Evolutionary conservation across 2,888 invertebrate genomes (phyloP).

Genomic region (Aphidoletes aphidimyza): DNA sequence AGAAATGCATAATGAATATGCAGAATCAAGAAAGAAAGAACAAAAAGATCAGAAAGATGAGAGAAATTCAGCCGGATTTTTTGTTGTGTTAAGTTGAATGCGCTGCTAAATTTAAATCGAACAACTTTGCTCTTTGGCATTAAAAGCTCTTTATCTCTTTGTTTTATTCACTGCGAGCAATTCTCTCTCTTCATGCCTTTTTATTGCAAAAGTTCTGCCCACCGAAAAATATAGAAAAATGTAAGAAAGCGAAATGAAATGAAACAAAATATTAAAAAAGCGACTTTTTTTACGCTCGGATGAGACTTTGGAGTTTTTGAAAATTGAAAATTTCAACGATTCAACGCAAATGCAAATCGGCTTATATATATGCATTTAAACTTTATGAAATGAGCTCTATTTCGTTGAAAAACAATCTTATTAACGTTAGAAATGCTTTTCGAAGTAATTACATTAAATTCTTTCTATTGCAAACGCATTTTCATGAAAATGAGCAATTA

Average conservation of each 20-base stretch:
- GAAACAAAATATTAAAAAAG: constrained; percentile 35
- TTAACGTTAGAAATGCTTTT: neutral
- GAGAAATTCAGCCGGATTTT: neutral
- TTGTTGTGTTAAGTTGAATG: neutral
- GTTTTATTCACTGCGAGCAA: no score
- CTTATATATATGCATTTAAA: constrained; percentile 29
- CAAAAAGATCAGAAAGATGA: neutral
- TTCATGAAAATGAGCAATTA: constrained; percentile 39
- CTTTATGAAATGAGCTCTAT: neutral
- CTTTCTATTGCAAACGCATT: neutral
- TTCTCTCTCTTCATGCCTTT: neutral
- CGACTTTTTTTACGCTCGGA: constrained; percentile 9
- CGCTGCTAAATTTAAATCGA: constrained; percentile 19
- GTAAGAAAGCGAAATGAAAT: constrained; percentile 3
- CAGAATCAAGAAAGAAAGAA: neutral
- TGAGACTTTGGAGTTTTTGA: neutral
- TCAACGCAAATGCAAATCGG: constrained; percentile 16
- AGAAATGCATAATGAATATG: neutral
- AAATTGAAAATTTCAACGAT: constrained; percentile 6
- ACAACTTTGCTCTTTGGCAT: constrained; percentile 7
- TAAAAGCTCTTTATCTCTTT: neutral
- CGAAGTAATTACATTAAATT: constrained; percentile 12
- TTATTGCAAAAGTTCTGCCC: neutral
- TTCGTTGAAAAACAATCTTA: neutral
- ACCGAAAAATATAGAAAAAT: neutral